phyloP scores from a whole-genome alignment of 2,797 vertebrate genomes.

The Dicrostonyx torquatus region DNA sequence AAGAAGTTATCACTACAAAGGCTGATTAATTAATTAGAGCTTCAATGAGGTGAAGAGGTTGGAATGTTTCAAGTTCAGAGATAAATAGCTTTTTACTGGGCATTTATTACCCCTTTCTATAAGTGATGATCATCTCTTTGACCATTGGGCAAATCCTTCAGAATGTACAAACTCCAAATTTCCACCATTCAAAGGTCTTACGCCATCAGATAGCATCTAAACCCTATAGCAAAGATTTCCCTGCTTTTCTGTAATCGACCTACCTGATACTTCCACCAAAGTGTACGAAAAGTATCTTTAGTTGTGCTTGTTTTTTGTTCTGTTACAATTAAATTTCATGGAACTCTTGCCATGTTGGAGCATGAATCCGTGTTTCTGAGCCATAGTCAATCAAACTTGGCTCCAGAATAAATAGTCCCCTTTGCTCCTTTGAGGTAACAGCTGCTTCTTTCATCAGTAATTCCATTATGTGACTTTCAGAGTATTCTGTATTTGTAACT shows the following conservation, averaged over 20 bases:
- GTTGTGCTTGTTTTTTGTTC: not conserved
- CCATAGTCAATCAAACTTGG: not conserved
- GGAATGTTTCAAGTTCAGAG: not conserved
- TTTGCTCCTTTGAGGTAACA: not conserved
- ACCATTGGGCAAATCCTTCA: not conserved
- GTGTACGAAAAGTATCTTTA: not conserved
- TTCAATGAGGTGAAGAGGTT: not conserved
- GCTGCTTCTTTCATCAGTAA: not conserved
- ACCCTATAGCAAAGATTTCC: not conserved
- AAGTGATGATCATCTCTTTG: not conserved
- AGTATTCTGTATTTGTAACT: slow-evolving; percentile 26
- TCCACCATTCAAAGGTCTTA: not conserved
- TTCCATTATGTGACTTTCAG: not conserved
- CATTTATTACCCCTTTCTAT: not conserved
- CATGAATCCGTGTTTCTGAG: not conserved
- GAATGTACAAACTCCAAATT: not conserved
- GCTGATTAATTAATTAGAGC: not conserved
- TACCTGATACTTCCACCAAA: not conserved
- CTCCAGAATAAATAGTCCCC: not conserved
- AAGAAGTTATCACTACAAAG: not conserved
- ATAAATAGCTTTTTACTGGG: not conserved
- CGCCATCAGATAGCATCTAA: not conserved
- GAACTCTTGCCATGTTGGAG: not conserved
- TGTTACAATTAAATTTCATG: not conserved
- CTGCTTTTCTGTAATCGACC: not conserved